A percentile compares a stretch with the other conserved stretches of the same genome.
Conservation (phyloP, 2,888 invertebrate genomes). For the Megamerina dolium region DNA sequence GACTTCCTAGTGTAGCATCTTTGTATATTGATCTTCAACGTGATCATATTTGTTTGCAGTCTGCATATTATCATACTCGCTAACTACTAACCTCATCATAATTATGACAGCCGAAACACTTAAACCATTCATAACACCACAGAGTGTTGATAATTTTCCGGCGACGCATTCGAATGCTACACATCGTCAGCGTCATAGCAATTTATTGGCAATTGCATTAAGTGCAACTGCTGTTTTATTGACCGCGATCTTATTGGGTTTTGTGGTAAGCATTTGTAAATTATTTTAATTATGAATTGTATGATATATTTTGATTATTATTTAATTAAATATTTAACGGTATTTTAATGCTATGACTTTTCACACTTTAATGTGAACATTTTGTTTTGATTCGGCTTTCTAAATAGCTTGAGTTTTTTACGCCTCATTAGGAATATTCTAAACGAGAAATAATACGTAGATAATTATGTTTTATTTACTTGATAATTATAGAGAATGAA, state of each 20-base stretch:
- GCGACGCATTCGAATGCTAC: slow-evolving; percentile 30
- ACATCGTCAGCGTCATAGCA: slow-evolving; percentile 24
- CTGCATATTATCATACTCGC: no score
- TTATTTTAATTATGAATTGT: no score
- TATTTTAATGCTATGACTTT: no score
- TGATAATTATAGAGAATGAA: no score
- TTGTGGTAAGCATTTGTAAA: slow-evolving; percentile 44
- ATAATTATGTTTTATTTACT: background rate
- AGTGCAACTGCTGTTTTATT: slow-evolving; percentile 30
- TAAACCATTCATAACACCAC: slow-evolving; percentile 45
- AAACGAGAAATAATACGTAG: background rate
- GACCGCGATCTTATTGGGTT: slow-evolving; percentile 31
- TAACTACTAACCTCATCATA: background rate
- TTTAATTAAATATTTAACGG: no score
- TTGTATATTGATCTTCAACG: no score
- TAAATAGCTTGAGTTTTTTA: no score
- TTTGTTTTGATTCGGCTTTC: no score
- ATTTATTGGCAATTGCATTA: slow-evolving; percentile 33
- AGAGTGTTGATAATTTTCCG: slow-evolving; percentile 37
- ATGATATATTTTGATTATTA: no score
- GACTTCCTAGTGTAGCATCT: no score
- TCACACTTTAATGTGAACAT: no score
- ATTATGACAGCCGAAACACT: slow-evolving; percentile 48
- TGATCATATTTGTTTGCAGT: no score
- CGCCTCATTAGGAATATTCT: background rate